A percentile compares a stretch with the other conserved stretches of the same genome.
Conservation (phyloP, 2,797 vertebrate genomes). For the Acanthurus lineatus region DNA sequence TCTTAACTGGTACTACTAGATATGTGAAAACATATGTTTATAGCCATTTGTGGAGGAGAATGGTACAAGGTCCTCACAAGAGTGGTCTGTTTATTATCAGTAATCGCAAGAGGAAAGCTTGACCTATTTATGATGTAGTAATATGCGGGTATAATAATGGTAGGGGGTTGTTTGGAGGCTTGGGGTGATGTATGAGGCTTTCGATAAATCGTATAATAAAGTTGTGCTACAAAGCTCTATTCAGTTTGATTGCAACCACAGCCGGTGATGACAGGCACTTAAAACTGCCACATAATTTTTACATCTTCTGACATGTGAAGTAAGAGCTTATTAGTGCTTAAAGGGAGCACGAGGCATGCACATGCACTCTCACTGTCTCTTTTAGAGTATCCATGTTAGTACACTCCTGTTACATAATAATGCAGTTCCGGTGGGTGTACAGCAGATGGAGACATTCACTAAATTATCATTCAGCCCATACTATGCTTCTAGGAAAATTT, state of each 20-base stretch:
- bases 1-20: too few species aligned
- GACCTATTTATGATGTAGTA: background rate
- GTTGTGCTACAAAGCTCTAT: background rate
- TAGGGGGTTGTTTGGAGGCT: background rate
- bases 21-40: background rate
- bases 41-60: background rate
- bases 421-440: conserved; percentile 45
- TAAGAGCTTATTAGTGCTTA: background rate
- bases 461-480: conserved; percentile 52
- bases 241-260: background rate
- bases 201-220: background rate
- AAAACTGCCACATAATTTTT: too few species aligned
- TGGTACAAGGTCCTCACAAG: background rate
- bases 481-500: conserved; percentile 41
- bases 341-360: conserved; percentile 15
- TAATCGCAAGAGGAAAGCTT: background rate
- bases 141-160: background rate
- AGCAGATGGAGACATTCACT: conserved; percentile 78
- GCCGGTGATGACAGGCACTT: too few species aligned
- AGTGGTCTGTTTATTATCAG: background rate
- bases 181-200: background rate
- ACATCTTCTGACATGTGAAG: background rate
- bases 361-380: background rate
- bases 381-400: background rate
- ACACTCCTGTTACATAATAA: conserved; percentile 49